Evolutionary conservation across 2,888 invertebrate species (phyloP), one percentile per base, ranked within the genome.

Genomic region (Labia minor): DNA sequence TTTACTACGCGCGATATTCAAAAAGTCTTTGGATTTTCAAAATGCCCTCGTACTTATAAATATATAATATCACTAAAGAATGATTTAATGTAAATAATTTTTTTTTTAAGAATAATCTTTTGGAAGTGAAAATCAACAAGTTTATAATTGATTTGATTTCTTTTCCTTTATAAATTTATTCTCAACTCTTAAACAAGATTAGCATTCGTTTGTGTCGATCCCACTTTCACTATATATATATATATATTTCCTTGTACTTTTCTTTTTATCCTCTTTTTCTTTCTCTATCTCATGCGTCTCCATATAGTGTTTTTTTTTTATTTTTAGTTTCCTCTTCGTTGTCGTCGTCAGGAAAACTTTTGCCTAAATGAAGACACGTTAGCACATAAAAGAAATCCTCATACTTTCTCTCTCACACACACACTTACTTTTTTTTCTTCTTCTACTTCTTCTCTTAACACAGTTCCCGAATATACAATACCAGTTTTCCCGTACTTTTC

Each of bases 151-250:
- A 6, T 49, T 49, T 49, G 3, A 49, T 49, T 49, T 49, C 16
- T 49, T 49, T 14, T 49, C 49, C 49, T 16, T 14, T 49, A n/a
- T 49, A 49, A 49, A 49, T 49, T 49, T 49, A 49, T 49, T 49
- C 49, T 16, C 49, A 49, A 49, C 49, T 49, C 49, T 49, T 49
- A 49, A 49, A 49, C 49, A 49, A 49, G 49, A 49, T 49, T 49
- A 49, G 49, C 49, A 49, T 49, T 49, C 49, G 49, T 49, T 49
- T 49, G 49, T 49, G 49, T 16, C 49, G 49, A 49, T 49, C 49
- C 49, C 26, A 6, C 26, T 26, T 8, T 26, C 26, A 6, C 8
- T 26, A 3, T 49, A n/a, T 49, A 4, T 49, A 49, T 49, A n/a
- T 49, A 4, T 49, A 49, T 49, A 49, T 14, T 49, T 4, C 16